These are phyloP conservation scores for Lates japonicus DNA, from an alignment of 2,797 vertebrate species.

Conservation along the genomic window DNA sequence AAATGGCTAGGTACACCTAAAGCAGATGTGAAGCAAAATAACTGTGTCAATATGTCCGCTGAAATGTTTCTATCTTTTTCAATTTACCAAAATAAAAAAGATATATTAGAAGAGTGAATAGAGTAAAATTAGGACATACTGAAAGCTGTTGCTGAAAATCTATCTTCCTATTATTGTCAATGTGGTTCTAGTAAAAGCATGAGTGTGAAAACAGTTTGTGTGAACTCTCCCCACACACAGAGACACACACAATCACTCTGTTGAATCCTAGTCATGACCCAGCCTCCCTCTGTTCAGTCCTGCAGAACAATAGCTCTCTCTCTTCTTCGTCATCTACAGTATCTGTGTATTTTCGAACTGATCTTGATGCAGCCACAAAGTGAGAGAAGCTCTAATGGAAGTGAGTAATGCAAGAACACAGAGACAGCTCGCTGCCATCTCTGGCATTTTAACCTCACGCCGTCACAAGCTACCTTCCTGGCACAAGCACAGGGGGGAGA, in stretches of 20 bases:
- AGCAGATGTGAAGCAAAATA: slow-evolving; percentile 35
- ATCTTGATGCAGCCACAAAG: slow-evolving; percentile 27
- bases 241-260: slow-evolving; percentile 37
- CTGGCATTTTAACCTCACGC: slow-evolving; percentile 56
- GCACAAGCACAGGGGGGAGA: slow-evolving; percentile 36
- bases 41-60: slow-evolving; percentile 5
- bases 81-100: slow-evolving; percentile 27
- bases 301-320: slow-evolving; percentile 43
- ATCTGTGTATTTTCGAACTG: slow-evolving; percentile 28
- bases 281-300: slow-evolving; percentile 23
- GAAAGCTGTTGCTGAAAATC: slow-evolving; percentile 23
- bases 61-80: slow-evolving; percentile 22
- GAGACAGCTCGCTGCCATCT: slow-evolving; percentile 30
- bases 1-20: slow-evolving; percentile 33
- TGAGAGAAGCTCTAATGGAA: slow-evolving; percentile 47
- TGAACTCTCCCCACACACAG: slow-evolving; percentile 28
- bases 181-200: slow-evolving; percentile 30
- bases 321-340: slow-evolving; percentile 25
- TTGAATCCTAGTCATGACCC: slow-evolving; percentile 53
- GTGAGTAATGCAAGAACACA: slow-evolving; percentile 53
- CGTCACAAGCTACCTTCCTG: slow-evolving; percentile 40
- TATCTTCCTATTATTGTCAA: slow-evolving; percentile 29
- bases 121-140: slow-evolving; percentile 28
- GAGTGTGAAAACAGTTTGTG: slow-evolving; percentile 47
- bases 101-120: not conserved